Base-by-base conservation (phyloP, 1,140 invertebrate species). In the Eueides isabella region DNA sequence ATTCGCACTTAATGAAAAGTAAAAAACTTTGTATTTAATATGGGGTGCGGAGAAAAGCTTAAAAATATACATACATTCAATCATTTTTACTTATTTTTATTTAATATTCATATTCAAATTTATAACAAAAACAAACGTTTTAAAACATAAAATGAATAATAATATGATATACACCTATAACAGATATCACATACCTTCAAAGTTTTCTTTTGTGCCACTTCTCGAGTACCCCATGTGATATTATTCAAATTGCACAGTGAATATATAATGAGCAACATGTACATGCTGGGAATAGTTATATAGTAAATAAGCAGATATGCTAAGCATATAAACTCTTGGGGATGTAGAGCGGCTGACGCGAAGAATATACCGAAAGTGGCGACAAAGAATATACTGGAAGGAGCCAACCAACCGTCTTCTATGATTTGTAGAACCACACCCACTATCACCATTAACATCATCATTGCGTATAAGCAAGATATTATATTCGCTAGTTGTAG, bases 401-500 rank as follows among this genome's bases (percentile, higher is more conserved):
- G 97, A 1, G 97, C 96, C 11, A 96, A 72, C 81, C 95, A 95
- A 9, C 97, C 97, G 85, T 98, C 97, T 74, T 97, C 95, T 1
- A 95, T 90, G 69, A 98, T 96, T 91, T 98, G 97, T 2, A 98
- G 90, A 35, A 95, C 94, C 67, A 98, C 97, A 67, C 97, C 98
- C 19, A 99, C 96, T 5, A 99, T 93, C 0, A 99, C 98, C 31
- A 98, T 95, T 92, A 98, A 96, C 98, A 99, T 99, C 2, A 99
- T 94, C 76, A 99, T 94, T 0, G 97, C 97, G 88, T 99, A 99
- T 0, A 95, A 93, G 33, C 98, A 98, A 11, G 98, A 99, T 80
- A 99, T 94, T 74, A 99, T 96, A 88, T 98, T 98, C 0, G 98
- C 99, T 33, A 98, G 94, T 16, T 98, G 90, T 78, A 99, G 94